Percentiles rank a stretch among this genome's conserved stretches.
phyloP scores from a whole-genome alignment of 2,888 invertebrate species.

The Monochamus alternatus region DNA sequence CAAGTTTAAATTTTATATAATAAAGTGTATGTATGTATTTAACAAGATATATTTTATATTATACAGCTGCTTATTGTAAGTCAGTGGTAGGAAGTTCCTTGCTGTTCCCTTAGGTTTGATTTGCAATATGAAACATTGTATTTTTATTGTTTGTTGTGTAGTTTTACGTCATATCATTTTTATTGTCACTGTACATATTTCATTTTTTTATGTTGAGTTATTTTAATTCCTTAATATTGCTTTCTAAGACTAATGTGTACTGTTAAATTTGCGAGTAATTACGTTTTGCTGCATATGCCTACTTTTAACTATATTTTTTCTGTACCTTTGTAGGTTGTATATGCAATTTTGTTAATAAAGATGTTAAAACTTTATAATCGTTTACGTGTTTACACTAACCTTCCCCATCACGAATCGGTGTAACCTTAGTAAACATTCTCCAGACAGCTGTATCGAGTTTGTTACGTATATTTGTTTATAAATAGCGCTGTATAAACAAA shows the following conservation, averaged over 20 bases:
- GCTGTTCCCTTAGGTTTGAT: slow-evolving; percentile 45
- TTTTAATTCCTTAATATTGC: slow-evolving; percentile 49
- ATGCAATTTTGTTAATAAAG: slow-evolving; percentile 58
- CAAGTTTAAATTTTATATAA: slow-evolving; percentile 43
- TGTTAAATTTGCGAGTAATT: slow-evolving; percentile 38
- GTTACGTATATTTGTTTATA: slow-evolving; percentile 11
- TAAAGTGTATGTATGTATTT: slow-evolving; percentile 42
- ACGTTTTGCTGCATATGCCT: slow-evolving; percentile 50
- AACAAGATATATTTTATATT: slow-evolving; percentile 39
- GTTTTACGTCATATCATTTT: slow-evolving; percentile 49
- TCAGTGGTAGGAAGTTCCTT: slow-evolving; percentile 44
- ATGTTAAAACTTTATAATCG: slow-evolving; percentile 48
- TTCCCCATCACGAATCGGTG: background rate
- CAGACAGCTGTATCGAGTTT: background rate
- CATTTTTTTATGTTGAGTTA: slow-evolving; percentile 55
- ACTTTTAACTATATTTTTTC: slow-evolving; percentile 54
- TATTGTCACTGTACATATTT: slow-evolving; percentile 57
- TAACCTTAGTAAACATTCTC: slow-evolving; percentile 14
- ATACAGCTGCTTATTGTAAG: slow-evolving; percentile 29
- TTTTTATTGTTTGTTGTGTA: slow-evolving; percentile 53
- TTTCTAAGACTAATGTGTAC: slow-evolving; percentile 52
- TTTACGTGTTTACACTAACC: slow-evolving; percentile 17
- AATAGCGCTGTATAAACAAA: slow-evolving; percentile 12
- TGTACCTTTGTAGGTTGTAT: slow-evolving; percentile 57
- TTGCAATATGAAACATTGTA: slow-evolving; percentile 47